Evolutionary conservation across 2,888 invertebrate species (phyloP).

Genomic region (Eupithecia abbreviata): DNA sequence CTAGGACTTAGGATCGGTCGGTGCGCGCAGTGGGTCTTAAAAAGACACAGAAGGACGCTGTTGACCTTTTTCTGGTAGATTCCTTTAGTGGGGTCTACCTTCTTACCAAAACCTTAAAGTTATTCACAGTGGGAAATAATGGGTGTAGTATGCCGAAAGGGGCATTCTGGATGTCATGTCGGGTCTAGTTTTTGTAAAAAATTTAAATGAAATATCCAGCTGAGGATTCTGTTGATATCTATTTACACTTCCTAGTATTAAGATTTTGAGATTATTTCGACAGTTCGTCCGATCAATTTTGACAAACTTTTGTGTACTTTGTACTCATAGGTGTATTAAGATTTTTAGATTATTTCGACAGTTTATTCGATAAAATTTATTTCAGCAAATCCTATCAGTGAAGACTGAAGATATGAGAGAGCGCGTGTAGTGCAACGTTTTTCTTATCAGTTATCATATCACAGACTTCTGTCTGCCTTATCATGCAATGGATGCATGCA

Average conservation of each 20-base stretch:
- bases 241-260: neutral
- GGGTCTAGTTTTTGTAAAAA: neutral
- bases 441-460: slow-evolving; percentile 2
- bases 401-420: neutral
- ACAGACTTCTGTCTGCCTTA: neutral
- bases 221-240: neutral
- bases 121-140: too few species aligned
- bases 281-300: neutral
- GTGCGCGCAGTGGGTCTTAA: too few species aligned
- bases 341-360: slow-evolving; percentile 2
- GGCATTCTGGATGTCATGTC: too few species aligned
- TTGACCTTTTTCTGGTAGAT: too few species aligned
- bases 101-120: too few species aligned
- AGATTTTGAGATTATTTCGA: neutral
- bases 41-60: too few species aligned
- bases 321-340: neutral
- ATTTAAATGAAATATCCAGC: neutral
- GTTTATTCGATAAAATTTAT: neutral
- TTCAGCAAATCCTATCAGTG: neutral
- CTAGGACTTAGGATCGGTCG: too few species aligned
- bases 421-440: neutral
- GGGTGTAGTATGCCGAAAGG: too few species aligned
- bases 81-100: too few species aligned
- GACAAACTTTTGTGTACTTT: neutral
- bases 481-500: neutral